These are phyloP conservation scores for Silurus aristotelis DNA, from an alignment of 2,797 vertebrate species.

Conservation along the genomic window DNA sequence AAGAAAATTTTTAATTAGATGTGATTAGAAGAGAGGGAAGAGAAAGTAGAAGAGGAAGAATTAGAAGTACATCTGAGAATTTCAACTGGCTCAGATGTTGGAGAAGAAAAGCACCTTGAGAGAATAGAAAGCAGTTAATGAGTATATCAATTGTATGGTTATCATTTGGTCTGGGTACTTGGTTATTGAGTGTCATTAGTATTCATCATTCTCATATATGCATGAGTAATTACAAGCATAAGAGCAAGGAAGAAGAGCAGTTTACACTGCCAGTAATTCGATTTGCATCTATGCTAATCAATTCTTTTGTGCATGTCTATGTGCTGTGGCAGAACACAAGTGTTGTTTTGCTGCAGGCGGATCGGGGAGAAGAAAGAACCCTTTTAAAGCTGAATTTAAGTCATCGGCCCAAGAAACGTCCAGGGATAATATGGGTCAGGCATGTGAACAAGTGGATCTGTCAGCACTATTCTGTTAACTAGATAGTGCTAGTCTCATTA, in stretches of 20 bases:
- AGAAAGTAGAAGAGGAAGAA: background rate
- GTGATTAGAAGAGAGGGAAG: background rate
- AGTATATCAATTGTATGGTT: slow-evolving; percentile 50
- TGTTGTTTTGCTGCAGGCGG: slow-evolving; percentile 80
- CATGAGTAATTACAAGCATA: slow-evolving; percentile 82
- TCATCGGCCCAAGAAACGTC: slow-evolving; percentile 55
- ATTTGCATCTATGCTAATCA: slow-evolving; percentile 88
- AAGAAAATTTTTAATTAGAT: background rate
- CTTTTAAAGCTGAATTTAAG: slow-evolving; percentile 77
- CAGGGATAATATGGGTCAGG: slow-evolving; percentile 23
- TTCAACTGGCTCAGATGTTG: background rate
- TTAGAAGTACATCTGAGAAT: too few relatives aligned
- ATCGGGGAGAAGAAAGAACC: slow-evolving; percentile 59
- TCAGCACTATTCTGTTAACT: background rate
- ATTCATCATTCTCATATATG: slow-evolving; percentile 82
- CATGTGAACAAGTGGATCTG: background rate
- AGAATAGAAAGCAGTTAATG: slow-evolving; percentile 61
- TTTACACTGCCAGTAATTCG: slow-evolving; percentile 84
- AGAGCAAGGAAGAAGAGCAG: slow-evolving; percentile 80
- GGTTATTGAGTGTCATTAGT: slow-evolving; percentile 77
- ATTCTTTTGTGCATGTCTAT: slow-evolving; percentile 85
- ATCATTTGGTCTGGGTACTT: slow-evolving; percentile 64
- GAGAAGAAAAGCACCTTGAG: background rate
- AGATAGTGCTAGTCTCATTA: background rate
- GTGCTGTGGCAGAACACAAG: slow-evolving; percentile 84